A percentile compares a stretch with the other conserved stretches of the same genome.
Conservation (phyloP, 2,888 invertebrate genomes). For the Uloborus plumipes region DNA sequence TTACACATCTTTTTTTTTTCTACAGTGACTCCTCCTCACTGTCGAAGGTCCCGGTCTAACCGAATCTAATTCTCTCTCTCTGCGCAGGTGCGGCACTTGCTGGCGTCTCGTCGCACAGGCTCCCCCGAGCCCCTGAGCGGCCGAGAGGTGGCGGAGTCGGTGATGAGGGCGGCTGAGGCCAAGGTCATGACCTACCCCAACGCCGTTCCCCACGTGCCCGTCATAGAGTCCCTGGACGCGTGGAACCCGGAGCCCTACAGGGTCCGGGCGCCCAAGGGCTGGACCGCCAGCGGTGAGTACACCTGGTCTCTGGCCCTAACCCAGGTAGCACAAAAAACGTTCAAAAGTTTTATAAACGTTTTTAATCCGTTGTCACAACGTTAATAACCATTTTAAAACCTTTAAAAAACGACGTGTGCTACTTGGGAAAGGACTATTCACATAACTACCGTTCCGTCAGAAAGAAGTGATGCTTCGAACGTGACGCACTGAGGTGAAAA, state of each 20-base stretch:
- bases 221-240: conserved; percentile 35
- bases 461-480: too few species aligned
- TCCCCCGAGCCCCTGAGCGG: conserved; percentile 70
- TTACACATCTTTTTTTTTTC: too few species aligned
- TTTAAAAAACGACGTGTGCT: too few species aligned
- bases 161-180: conserved; percentile 68
- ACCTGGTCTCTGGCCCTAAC: not conserved
- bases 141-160: conserved; percentile 67
- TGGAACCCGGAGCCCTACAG: conserved; percentile 72
- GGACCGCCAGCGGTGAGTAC: conserved; percentile 69
- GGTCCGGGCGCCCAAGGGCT: conserved; percentile 74
- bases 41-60: too few species aligned
- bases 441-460: too few species aligned
- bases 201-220: conserved; percentile 28
- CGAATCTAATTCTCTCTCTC: not conserved
- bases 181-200: conserved; percentile 65
- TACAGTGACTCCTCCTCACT: too few species aligned
- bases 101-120: conserved; percentile 24
- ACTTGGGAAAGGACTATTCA: too few species aligned
- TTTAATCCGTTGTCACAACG: too few species aligned
- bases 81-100: conserved; percentile 30
- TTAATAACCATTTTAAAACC: too few species aligned
- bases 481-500: too few species aligned
- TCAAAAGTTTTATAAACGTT: too few species aligned
- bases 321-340: too few species aligned